A percentile compares a stretch with the other conserved stretches of the same genome.
Conservation (phyloP, 2,113 vertebrate species). For the Tamias sibiricus region DNA sequence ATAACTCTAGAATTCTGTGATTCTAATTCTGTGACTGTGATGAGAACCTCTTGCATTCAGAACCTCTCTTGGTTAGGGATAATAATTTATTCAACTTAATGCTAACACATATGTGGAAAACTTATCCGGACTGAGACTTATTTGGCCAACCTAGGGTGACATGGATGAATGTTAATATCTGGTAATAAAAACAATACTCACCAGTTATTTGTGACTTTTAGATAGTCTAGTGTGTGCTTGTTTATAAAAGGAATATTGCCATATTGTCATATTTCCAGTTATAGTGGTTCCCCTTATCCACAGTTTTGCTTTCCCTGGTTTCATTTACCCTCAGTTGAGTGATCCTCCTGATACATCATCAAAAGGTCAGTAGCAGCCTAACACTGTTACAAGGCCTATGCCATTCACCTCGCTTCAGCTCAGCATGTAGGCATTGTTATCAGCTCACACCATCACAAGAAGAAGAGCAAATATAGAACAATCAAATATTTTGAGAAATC, state of each 20-base stretch:
- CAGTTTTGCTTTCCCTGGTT: no score
- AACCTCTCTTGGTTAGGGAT: no score
- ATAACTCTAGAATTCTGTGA: background rate
- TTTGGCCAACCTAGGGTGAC: no score
- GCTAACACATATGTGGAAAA: no score
- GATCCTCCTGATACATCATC: background rate
- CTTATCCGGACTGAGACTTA: no score
- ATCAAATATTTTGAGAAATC: no score
- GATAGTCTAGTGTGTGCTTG: background rate
- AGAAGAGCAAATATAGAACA: background rate
- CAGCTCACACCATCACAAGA: background rate
- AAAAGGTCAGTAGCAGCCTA: background rate
- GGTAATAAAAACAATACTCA: no score
- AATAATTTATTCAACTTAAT: no score
- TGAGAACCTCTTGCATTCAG: no score
- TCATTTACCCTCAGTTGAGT: background rate
- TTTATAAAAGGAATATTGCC: background rate
- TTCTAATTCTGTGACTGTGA: no score
- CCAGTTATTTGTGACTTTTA: no score
- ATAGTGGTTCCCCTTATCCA: background rate
- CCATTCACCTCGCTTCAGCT: background rate
- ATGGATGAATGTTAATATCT: no score
- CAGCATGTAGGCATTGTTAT: background rate
- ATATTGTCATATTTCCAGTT: background rate
- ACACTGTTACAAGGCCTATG: background rate